Conservation (phyloP, 2,797 vertebrate genomes). For the Malacoctenus gilli region DNA sequence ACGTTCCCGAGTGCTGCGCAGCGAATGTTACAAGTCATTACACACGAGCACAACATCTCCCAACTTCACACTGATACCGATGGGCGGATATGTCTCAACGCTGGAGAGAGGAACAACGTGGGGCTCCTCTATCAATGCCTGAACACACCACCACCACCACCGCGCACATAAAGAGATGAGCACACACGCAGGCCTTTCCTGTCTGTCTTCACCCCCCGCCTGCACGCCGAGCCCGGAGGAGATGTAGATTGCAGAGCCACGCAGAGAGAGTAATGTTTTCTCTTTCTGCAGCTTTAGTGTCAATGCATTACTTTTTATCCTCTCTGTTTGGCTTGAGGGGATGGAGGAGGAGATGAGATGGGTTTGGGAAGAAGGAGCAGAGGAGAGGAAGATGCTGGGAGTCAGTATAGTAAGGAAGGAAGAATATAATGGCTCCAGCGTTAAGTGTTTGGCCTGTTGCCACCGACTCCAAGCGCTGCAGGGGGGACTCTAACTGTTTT, state of each 20-base stretch:
- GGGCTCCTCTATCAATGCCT: slow-evolving; percentile 48
- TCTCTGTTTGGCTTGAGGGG: slow-evolving; percentile 49
- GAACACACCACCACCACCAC: slow-evolving; percentile 10
- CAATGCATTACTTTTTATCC: slow-evolving; percentile 44
- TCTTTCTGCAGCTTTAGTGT: slow-evolving; percentile 46
- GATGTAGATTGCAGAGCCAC: slow-evolving; percentile 33
- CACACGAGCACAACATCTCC: not conserved
- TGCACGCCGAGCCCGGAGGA: slow-evolving; percentile 45
- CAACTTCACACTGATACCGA: not conserved
- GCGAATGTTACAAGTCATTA: slow-evolving; percentile 8
- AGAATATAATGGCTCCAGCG: slow-evolving; percentile 2
- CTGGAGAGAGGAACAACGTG: slow-evolving; percentile 21
- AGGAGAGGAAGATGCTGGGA: slow-evolving; percentile 13
- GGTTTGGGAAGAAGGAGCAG: slow-evolving; percentile 15
- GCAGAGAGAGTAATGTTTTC: slow-evolving; percentile 49
- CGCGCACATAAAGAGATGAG: slow-evolving; percentile 16
- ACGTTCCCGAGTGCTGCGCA: not conserved
- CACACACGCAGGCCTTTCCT: slow-evolving; percentile 20
- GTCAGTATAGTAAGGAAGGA: slow-evolving; percentile 24
- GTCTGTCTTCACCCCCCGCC: slow-evolving; percentile 41
- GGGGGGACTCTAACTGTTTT: slow-evolving; percentile 5
- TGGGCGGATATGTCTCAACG: slow-evolving; percentile 8
- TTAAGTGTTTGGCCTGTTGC: slow-evolving; percentile 2
- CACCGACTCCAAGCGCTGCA: not conserved
- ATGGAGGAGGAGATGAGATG: slow-evolving; percentile 33